These are phyloP conservation scores for Anomalospiza imberbis DNA, from an alignment of 2,797 vertebrate genomes.

Conservation along the genomic window DNA sequence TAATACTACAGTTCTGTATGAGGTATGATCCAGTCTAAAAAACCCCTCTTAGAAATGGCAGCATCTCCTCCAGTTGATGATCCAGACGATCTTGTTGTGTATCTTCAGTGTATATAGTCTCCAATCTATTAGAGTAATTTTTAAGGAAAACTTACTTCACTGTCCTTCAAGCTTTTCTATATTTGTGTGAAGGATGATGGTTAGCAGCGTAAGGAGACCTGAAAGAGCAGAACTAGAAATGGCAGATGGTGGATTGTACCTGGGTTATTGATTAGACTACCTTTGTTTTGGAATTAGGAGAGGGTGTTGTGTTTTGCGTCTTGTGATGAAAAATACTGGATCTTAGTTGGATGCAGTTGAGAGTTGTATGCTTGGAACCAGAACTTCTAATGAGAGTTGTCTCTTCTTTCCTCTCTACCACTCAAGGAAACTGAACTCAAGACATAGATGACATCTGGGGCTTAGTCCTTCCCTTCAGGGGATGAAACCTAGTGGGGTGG, in stretches of 20 bases:
- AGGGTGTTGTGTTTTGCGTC: neutral
- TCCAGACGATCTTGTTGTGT: neutral
- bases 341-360: neutral
- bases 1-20: slow-evolving; percentile 91
- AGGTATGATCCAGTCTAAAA: slow-evolving; percentile 75
- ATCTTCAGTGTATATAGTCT: neutral
- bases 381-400: neutral
- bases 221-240: neutral
- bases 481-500: neutral
- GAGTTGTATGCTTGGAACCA: neutral
- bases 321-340: neutral
- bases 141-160: neutral
- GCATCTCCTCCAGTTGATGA: neutral
- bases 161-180: neutral
- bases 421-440: neutral
- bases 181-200: neutral
- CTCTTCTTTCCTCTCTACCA: neutral
- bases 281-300: neutral
- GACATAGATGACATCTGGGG: neutral
- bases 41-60: neutral
- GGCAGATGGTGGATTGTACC: neutral
- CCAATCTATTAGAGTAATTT: neutral
- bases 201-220: fast-evolving
- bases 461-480: neutral
- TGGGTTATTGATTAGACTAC: neutral